phyloP scores from a whole-genome alignment of 2,113 vertebrate genomes.

The Xiphorhynchus elegans region DNA sequence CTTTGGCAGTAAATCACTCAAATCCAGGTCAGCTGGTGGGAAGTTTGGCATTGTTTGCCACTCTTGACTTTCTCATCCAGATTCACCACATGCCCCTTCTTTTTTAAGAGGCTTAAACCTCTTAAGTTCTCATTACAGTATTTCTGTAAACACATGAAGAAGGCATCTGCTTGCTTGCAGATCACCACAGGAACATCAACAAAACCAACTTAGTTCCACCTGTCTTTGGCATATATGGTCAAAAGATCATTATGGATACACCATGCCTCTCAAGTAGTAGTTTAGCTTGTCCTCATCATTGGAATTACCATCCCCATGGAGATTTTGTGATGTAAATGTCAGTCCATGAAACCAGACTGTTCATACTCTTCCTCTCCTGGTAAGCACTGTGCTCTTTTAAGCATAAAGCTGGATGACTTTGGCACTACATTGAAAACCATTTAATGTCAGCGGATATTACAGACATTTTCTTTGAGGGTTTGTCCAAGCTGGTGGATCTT shows the following conservation, averaged over 20 bases:
- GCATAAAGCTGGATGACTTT: not conserved
- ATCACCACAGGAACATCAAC: not conserved
- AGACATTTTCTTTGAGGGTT: not conserved
- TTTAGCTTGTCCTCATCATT: not conserved
- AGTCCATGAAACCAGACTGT: not conserved
- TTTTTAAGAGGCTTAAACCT: not conserved
- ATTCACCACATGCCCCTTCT: not conserved
- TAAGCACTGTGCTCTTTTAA: not conserved
- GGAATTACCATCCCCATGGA: not conserved
- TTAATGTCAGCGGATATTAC: not conserved
- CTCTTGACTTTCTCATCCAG: not conserved
- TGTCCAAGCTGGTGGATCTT: not conserved
- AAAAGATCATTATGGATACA: not conserved
- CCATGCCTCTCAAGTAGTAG: not conserved
- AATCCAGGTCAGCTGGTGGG: not conserved
- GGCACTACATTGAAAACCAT: not conserved
- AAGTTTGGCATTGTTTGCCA: not conserved
- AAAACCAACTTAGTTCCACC: not conserved
- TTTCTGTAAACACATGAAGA: not conserved
- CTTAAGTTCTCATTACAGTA: not conserved
- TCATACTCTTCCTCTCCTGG: not conserved
- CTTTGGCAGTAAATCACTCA: not conserved
- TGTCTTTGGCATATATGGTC: not conserved
- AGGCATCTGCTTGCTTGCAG: not conserved
- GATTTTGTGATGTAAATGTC: not conserved